These are phyloP conservation scores for Neocrepidodera transversa DNA, from an alignment of 2,888 invertebrate species.

Conservation along the genomic window DNA sequence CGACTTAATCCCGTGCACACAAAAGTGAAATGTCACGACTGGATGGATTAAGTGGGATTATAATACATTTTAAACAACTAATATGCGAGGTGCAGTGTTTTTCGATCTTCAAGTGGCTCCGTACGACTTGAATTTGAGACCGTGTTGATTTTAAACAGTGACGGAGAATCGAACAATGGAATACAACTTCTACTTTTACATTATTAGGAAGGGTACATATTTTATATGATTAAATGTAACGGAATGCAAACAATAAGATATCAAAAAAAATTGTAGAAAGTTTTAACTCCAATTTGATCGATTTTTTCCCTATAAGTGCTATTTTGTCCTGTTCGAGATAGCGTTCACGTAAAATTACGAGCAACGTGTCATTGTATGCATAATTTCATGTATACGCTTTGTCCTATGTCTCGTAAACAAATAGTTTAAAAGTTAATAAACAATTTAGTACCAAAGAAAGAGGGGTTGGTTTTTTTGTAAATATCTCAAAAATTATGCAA, in stretches of 20 bases:
- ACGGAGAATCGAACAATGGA: background rate
- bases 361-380: too few species aligned
- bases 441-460: too few species aligned
- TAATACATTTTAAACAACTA: slow-evolving; percentile 59
- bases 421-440: too few species aligned
- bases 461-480: too few species aligned
- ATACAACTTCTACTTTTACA: background rate
- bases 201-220: background rate
- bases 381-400: too few species aligned
- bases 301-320: too few species aligned
- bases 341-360: too few species aligned
- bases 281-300: too few species aligned
- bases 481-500: too few species aligned
- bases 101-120: slow-evolving; percentile 35
- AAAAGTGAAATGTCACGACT: slow-evolving; percentile 58
- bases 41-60: slow-evolving; percentile 59
- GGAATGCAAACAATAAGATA: background rate
- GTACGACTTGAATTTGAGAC: slow-evolving; percentile 29
- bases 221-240: background rate
- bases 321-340: too few species aligned
- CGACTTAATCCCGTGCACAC: slow-evolving; percentile 56
- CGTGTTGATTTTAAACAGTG: slow-evolving; percentile 22
- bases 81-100: slow-evolving; percentile 51
- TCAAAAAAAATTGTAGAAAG: too few species aligned
- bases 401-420: too few species aligned